Conservation (phyloP, 2,888 invertebrate species). For the Patella caerulea region DNA sequence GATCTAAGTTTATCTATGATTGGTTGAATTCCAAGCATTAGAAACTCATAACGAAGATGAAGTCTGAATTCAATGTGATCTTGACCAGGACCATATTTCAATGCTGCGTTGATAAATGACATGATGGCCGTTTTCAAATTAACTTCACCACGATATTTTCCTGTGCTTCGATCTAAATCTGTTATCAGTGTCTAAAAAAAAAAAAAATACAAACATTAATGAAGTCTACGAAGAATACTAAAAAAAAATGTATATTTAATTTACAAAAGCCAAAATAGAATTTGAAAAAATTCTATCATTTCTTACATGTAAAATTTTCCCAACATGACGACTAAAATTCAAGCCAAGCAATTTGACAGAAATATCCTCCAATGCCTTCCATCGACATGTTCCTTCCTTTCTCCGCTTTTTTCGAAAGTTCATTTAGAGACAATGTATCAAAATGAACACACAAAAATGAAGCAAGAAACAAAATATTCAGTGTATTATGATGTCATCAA, state of each 20-base stretch:
- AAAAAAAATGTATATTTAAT: constrained; percentile 10
- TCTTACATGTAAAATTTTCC: background rate
- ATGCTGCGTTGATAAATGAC: constrained; percentile 96
- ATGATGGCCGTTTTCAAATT: constrained; percentile 96
- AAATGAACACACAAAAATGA: background rate
- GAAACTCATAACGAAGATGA: constrained; percentile 93
- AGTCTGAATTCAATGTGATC: constrained; percentile 89
- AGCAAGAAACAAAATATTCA: background rate
- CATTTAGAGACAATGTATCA: background rate
- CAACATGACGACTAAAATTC: too few species aligned
- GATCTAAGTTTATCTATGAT: constrained; percentile 92
- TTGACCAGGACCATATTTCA: constrained; percentile 96
- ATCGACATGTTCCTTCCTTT: background rate
- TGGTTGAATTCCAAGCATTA: constrained; percentile 97
- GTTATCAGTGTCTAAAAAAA: constrained; percentile 85
- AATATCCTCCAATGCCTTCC: too few species aligned
- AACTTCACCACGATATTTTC: constrained; percentile 92
- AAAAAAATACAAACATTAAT: constrained; percentile 21
- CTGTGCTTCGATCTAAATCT: constrained; percentile 91
- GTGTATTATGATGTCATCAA: background rate
- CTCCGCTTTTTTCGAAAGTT: background rate
- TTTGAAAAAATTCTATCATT: background rate
- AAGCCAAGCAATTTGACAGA: too few species aligned
- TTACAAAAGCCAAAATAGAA: background rate
- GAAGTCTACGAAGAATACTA: background rate